These are phyloP conservation scores for Erythrolamprus reginae DNA, from an alignment of 2,113 vertebrate species.

Conservation along the genomic window DNA sequence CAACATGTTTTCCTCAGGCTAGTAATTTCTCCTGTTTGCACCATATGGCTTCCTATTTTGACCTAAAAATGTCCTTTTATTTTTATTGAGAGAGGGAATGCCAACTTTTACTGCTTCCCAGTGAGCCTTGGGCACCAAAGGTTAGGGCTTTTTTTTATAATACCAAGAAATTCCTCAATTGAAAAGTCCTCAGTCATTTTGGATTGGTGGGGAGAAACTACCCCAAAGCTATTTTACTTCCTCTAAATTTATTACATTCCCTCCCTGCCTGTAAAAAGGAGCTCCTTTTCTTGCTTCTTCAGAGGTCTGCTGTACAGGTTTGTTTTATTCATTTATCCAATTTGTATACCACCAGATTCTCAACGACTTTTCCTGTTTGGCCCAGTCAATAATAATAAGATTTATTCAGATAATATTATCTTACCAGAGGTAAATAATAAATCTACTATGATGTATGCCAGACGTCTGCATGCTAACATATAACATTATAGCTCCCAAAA, in stretches of 20 bases:
- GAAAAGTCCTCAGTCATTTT: neutral
- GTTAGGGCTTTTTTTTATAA: neutral
- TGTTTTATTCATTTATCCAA: neutral
- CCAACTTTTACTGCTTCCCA: neutral
- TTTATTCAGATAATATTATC: neutral
- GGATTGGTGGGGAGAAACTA: neutral
- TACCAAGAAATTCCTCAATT: neutral
- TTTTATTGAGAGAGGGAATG: neutral
- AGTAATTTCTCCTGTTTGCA: neutral
- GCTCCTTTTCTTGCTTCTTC: neutral
- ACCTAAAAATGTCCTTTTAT: neutral
- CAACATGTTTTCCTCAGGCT: neutral
- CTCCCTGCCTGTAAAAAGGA: neutral
- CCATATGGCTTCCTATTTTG: neutral
- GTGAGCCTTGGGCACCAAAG: neutral
- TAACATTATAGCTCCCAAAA: neutral
- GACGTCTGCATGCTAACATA: neutral
- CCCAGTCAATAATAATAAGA: neutral
- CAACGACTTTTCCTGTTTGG: neutral
- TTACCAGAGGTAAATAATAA: neutral
- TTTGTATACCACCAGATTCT: neutral
- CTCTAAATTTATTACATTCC: neutral
- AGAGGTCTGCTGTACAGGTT: neutral
- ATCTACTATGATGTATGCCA: neutral
- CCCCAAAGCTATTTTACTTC: neutral